These are phyloP conservation scores for Astur gentilis DNA, from an alignment of 2,113 vertebrate genomes.

Conservation along the genomic window DNA sequence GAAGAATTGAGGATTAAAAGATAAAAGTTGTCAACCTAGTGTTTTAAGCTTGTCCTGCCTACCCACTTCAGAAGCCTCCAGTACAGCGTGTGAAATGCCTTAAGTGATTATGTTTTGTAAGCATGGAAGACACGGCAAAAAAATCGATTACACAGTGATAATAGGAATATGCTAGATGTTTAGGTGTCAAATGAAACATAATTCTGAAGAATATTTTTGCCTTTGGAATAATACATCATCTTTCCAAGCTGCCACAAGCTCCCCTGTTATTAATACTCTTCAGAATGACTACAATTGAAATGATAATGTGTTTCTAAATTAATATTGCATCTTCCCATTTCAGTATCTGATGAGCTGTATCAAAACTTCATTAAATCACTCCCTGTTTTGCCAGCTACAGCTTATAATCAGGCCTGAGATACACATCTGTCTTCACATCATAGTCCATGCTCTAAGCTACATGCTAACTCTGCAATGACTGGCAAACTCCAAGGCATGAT, in stretches of 20 bases:
- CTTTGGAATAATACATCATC: slow-evolving; percentile 59
- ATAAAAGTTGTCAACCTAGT: background rate
- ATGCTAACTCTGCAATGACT: background rate
- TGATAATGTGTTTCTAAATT: slow-evolving; percentile 64
- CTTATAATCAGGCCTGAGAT: background rate
- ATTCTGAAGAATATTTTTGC: slow-evolving; percentile 53
- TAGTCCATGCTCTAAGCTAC: background rate
- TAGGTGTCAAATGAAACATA: slow-evolving; percentile 64
- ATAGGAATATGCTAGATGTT: slow-evolving; percentile 45
- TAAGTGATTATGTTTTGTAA: slow-evolving; percentile 7
- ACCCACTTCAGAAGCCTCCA: background rate
- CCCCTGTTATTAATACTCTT: slow-evolving; percentile 56
- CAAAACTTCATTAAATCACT: slow-evolving; percentile 71
- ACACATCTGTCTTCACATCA: background rate
- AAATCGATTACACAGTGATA: slow-evolving; percentile 39
- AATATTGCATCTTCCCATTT: slow-evolving; percentile 63
- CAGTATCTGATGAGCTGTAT: slow-evolving; percentile 68
- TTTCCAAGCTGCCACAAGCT: slow-evolving; percentile 43
- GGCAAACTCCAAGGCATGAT: background rate
- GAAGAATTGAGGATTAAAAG: slow-evolving; percentile 30
- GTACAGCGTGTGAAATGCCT: background rate
- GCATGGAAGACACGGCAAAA: background rate
- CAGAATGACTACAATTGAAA: slow-evolving; percentile 59
- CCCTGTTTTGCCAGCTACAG: slow-evolving; percentile 47
- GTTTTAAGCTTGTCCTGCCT: background rate